Conservation (phyloP, 1,140 invertebrate genomes). For the Zelostemma sp. region DNA sequence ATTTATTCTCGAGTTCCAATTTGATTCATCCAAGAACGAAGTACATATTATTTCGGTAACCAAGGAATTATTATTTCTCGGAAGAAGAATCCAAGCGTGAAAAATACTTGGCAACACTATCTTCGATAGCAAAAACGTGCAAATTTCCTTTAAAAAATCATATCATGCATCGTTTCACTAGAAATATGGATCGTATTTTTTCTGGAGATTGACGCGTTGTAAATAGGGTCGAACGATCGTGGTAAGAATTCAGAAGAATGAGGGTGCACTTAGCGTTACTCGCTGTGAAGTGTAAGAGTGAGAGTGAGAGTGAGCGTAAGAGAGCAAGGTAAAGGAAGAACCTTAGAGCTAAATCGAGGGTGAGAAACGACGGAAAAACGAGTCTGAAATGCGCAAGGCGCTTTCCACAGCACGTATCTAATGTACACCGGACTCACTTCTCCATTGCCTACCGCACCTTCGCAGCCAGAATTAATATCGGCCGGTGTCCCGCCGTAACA, state of each 20-base stretch:
- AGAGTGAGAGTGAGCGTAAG: conserved; percentile 18
- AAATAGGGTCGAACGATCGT: conserved; percentile 47
- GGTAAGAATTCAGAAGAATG: conserved; percentile 36
- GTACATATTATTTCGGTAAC: no score
- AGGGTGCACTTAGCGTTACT: conserved; percentile 42
- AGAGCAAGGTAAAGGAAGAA: conserved; percentile 46
- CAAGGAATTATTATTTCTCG: no score
- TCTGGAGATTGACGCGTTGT: conserved; percentile 41
- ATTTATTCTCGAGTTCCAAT: no score
- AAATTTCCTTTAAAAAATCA: no score
- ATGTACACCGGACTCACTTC: conserved; percentile 36
- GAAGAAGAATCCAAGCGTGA: no score
- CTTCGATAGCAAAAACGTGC: no score
- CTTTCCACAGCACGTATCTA: conserved; percentile 48
- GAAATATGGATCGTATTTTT: conserved; percentile 47
- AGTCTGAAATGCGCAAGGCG: conserved; percentile 46
- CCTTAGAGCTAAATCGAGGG: conserved; percentile 44
- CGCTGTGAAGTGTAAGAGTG: conserved; percentile 16
- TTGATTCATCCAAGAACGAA: no score
- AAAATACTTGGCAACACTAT: not conserved
- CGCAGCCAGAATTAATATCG: conserved; percentile 48
- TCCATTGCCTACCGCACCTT: not conserved
- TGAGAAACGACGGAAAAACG: conserved; percentile 49
- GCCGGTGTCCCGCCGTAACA: conserved; percentile 27
- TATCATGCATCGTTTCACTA: conserved; percentile 26